Evolutionary conservation across 2,113 vertebrate genomes (phyloP).

Genomic region (Climacteris rufus): DNA sequence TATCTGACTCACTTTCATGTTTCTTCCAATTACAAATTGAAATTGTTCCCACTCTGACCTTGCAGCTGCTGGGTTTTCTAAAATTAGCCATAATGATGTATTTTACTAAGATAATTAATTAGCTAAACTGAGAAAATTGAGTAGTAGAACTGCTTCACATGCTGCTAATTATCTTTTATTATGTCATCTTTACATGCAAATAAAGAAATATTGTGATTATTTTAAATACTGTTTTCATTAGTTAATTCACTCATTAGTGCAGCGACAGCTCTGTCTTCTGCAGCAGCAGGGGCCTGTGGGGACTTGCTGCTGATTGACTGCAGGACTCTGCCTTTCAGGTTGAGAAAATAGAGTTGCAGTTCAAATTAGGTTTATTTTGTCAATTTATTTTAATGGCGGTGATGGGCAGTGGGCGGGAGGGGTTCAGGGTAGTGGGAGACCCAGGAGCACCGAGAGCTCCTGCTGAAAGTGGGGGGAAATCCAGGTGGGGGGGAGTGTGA

Average conservation of each 20-base stretch:
- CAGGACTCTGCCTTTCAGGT: background rate
- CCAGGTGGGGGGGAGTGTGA: fast-evolving
- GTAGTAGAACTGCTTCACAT: slow-evolving; percentile 59
- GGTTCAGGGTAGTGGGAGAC: background rate
- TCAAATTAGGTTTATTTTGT: background rate
- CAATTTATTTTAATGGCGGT: fast-evolving
- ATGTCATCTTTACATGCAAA: slow-evolving; percentile 69
- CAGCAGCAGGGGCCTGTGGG: background rate
- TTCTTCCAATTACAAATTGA: slow-evolving; percentile 63
- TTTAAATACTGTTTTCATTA: slow-evolving; percentile 65
- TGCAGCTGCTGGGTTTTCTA: slow-evolving; percentile 69
- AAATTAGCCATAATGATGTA: slow-evolving; percentile 70
- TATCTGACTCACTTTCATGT: slow-evolving; percentile 66
- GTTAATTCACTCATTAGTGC: slow-evolving; percentile 45
- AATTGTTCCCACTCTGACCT: slow-evolving; percentile 65
- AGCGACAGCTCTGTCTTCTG: background rate
- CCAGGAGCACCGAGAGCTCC: background rate
- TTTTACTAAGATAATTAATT: slow-evolving; percentile 71
- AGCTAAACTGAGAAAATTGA: slow-evolving; percentile 69
- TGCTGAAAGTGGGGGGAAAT: background rate
- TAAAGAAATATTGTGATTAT: slow-evolving; percentile 73
- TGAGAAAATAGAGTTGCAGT: background rate
- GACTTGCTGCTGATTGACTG: background rate
- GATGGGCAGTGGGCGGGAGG: fast-evolving
- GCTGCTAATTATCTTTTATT: slow-evolving; percentile 70